phyloP scores from a whole-genome alignment of 1,140 invertebrate species.

The Ephestia elutella region DNA sequence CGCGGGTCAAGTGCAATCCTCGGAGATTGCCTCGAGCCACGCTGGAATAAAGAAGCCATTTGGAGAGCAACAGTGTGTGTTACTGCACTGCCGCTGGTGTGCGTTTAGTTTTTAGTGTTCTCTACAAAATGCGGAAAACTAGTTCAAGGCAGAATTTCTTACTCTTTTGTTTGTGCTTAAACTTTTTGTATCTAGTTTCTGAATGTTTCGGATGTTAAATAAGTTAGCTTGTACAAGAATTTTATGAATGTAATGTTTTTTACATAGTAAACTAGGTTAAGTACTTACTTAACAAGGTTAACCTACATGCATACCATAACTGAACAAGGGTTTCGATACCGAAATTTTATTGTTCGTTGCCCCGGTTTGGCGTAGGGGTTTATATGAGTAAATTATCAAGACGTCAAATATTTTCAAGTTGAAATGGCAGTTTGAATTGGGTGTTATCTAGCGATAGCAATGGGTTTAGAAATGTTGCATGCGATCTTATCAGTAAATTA shows the following conservation, averaged over 20 bases:
- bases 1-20: slow-evolving; percentile 60
- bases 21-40: slow-evolving; percentile 39
- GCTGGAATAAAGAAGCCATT: slow-evolving; percentile 28
- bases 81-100: slow-evolving; percentile 2
- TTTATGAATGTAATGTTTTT: background rate
- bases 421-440: no score
- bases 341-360: background rate
- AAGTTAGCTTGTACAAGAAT: background rate
- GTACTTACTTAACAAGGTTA: background rate
- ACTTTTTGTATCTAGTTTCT: background rate
- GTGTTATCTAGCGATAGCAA: no score
- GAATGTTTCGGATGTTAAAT: background rate
- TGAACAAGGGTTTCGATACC: background rate
- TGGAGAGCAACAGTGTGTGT: slow-evolving; percentile 10
- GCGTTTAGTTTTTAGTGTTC: slow-evolving; percentile 12
- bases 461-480: no score
- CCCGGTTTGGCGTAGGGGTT: background rate
- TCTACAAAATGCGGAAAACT: background rate
- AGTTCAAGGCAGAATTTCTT: background rate
- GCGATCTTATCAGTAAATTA: no score
- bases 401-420: no score
- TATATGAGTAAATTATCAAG: background rate
- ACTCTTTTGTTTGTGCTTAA: background rate
- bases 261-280: background rate
- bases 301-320: background rate